phyloP scores from a whole-genome alignment of 1,140 invertebrate species.

The Pseudomyrmex gracilis region DNA sequence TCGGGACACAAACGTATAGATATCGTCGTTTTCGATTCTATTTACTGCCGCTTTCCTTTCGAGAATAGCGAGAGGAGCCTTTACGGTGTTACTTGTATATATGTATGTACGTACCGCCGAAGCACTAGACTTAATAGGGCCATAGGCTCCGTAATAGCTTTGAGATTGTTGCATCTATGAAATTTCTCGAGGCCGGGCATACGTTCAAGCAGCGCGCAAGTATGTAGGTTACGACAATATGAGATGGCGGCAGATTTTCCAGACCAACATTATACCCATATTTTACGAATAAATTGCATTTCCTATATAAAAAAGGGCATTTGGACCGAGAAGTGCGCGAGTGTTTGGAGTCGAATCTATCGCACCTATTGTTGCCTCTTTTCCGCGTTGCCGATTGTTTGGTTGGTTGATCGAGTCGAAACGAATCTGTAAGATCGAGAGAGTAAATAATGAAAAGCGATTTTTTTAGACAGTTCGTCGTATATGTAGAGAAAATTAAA shows the following conservation, averaged over 20 bases:
- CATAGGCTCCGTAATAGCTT: constrained; percentile 64
- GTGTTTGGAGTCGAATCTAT: no score
- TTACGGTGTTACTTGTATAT: background rate
- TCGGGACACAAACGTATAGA: background rate
- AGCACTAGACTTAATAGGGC: constrained; percentile 62
- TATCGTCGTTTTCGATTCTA: constrained; percentile 35
- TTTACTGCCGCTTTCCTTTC: constrained; percentile 7
- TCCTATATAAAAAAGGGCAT: no score
- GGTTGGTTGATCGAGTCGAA: no score
- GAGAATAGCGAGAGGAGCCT: background rate
- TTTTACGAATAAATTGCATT: constrained; percentile 2
- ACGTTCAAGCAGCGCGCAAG: constrained; percentile 61
- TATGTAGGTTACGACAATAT: background rate
- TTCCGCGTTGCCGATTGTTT: no score
- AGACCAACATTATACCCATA: background rate
- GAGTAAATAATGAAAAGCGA: no score
- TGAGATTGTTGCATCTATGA: constrained; percentile 67
- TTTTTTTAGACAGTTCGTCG: no score
- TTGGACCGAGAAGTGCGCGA: no score
- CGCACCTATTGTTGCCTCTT: no score
- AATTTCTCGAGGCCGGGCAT: constrained; percentile 61
- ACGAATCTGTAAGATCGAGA: no score
- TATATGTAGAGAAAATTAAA: no score
- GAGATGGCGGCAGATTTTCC: constrained; percentile 48
- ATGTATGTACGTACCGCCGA: background rate